Percentiles rank a stretch among this genome's conserved stretches.
Evolutionary conservation across 2,113 vertebrate species (phyloP).

Genomic region (Pangasianodon hypophthalmus): DNA sequence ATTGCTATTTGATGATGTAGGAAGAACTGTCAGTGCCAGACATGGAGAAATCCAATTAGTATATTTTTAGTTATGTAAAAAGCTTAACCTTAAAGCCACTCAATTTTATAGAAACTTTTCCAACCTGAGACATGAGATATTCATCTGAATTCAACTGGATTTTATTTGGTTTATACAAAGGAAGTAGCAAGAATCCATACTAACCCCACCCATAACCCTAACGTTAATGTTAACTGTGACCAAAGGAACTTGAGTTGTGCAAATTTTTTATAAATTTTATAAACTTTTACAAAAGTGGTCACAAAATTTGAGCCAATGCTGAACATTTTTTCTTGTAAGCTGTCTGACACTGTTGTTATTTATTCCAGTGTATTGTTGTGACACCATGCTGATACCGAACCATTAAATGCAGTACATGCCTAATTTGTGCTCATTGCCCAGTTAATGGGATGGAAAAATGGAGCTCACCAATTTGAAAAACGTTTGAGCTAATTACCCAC

Average conservation of each 20-base stretch:
- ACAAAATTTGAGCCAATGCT: neutral
- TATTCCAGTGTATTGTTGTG: neutral
- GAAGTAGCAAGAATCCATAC: neutral
- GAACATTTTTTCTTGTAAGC: neutral
- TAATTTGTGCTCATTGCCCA: neutral
- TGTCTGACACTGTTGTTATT: neutral
- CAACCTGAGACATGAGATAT: neutral
- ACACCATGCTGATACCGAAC: neutral
- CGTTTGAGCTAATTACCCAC: neutral
- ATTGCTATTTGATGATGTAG: constrained; percentile 11
- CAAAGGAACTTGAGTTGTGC: neutral
- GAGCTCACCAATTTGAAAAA: neutral
- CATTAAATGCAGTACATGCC: neutral
- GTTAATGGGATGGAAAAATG: neutral
- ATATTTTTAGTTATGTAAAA: constrained; percentile 2
- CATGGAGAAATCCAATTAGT: neutral
- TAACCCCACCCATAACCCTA: neutral
- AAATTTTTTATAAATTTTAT: neutral
- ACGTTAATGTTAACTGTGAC: neutral
- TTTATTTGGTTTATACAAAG: neutral
- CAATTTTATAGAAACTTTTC: neutral
- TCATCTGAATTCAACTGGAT: neutral
- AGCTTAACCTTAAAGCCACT: neutral
- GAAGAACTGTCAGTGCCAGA: neutral
- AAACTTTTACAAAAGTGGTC: neutral